Base-by-base conservation (phyloP, 2,113 vertebrate species). In the Neolamprologus devosi region DNA sequence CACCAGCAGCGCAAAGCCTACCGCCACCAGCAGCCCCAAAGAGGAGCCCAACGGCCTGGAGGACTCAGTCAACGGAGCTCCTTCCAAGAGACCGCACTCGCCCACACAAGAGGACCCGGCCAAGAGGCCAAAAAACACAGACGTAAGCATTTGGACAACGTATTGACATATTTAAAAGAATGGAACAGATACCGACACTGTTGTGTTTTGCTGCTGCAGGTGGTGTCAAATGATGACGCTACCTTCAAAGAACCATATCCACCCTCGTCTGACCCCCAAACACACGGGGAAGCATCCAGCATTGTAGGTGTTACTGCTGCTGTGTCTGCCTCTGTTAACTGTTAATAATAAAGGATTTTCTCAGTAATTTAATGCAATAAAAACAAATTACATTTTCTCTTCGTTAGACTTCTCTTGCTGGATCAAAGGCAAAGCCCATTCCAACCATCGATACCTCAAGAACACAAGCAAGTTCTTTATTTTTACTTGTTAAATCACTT, bases 381-480 rank as follows among this genome's bases (percentile, higher is more conserved):
- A 26, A 57, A 17, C 4, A 63, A 63, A 14, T 4, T 12, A 30
- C 3, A 1, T 9, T 23, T 51, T 88, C 26, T 83, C 3, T 93
- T 57, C 83, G 1, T 63, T 23, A 99, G 97, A 95, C 93, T 55
- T 75, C 83, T 19, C 60, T 92, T 88, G 90, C 84, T 80, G 91
- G 88, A 93, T 95, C 96, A 88, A 97, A 98, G 91, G 93, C 96
- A 45, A 97, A 97, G 95, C 96, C 96, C 88, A 97, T 98, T 97
- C 97, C 98, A 93, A 96, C 97, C 88, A 97, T 97, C 68, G 97
- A 97, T 92, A 97, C 97, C 57, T 96, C 97, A 85, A 97, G 98
- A 93, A 96, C 97, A 95, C 98, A 98, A 98, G 99, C 99, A 97
- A 88, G 4, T 26, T 9, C 10, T 45, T 17, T 7, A 7, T 51